Conservation (phyloP, 2,797 vertebrate genomes). For the Moxostoma hubbsi region DNA sequence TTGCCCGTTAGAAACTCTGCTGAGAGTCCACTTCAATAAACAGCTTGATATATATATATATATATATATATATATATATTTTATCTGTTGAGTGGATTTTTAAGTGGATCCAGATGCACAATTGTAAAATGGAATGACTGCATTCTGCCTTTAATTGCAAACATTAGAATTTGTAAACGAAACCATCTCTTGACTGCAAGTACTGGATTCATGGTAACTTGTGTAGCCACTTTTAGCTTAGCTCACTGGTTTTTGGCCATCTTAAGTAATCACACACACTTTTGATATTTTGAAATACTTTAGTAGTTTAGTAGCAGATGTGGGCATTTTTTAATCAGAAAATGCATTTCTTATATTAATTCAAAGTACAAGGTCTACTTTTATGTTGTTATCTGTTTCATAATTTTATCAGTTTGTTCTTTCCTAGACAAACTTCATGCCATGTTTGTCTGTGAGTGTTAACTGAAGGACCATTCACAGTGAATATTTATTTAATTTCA, state of each 20-base stretch:
- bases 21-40: slow-evolving; percentile 42
- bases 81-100: slow-evolving; percentile 21
- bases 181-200: background rate
- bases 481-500: background rate
- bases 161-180: slow-evolving; percentile 31
- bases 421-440: no score
- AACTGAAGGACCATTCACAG: no score
- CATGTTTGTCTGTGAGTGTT: no score
- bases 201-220: background rate
- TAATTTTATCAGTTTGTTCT: background rate
- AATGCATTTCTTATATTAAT: no score
- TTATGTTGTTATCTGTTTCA: background rate
- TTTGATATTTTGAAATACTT: background rate
- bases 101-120: slow-evolving; percentile 52
- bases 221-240: slow-evolving; percentile 1
- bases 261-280: background rate
- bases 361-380: background rate
- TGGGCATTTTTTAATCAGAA: no score
- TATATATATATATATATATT: no score
- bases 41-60: background rate
- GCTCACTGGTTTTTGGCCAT: background rate
- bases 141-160: slow-evolving; percentile 31
- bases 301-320: no score
- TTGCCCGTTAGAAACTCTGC: slow-evolving; percentile 23
- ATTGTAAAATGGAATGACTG: slow-evolving; percentile 33